Conservation (phyloP, 2,888 invertebrate genomes). For the Rhamphomyia laevipes region DNA sequence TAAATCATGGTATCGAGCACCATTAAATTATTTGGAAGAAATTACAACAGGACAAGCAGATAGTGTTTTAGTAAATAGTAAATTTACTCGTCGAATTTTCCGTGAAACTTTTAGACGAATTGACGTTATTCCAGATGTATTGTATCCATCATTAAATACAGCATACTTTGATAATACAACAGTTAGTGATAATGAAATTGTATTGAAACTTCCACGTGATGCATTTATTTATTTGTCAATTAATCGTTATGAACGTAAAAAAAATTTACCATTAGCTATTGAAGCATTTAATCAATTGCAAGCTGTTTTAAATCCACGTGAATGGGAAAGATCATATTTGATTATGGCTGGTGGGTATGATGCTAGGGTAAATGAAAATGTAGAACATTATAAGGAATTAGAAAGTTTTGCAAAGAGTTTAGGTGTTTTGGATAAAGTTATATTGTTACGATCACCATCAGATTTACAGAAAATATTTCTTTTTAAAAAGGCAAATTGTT, state of each 20-base stretch:
- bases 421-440: conserved; percentile 57
- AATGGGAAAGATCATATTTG: conserved; percentile 62
- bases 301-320: conserved; percentile 40
- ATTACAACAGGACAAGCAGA: conserved; percentile 78
- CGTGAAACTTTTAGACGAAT: conserved; percentile 71
- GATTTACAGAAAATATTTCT: conserved; percentile 75
- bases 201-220: conserved; percentile 39
- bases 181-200: conserved; percentile 24
- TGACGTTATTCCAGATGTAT: conserved; percentile 59
- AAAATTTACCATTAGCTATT: conserved; percentile 80
- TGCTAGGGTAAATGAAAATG: conserved; percentile 73
- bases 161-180: conserved; percentile 50
- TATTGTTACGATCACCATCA: conserved; percentile 76
- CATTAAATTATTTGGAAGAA: conserved; percentile 87
- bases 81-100: conserved; percentile 88
- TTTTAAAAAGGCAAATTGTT: conserved; percentile 59
- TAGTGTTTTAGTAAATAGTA: conserved; percentile 86
- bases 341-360: conserved; percentile 97
- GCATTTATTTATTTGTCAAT: conserved; percentile 77
- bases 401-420: conserved; percentile 50
- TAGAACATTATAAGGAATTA: conserved; percentile 70
- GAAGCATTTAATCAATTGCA: conserved; percentile 61
- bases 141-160: conserved; percentile 91
- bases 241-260: conserved; percentile 95
- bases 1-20: conserved; percentile 73